Conservation (phyloP, 2,888 invertebrate genomes). For the Sarcophaga variegata region DNA sequence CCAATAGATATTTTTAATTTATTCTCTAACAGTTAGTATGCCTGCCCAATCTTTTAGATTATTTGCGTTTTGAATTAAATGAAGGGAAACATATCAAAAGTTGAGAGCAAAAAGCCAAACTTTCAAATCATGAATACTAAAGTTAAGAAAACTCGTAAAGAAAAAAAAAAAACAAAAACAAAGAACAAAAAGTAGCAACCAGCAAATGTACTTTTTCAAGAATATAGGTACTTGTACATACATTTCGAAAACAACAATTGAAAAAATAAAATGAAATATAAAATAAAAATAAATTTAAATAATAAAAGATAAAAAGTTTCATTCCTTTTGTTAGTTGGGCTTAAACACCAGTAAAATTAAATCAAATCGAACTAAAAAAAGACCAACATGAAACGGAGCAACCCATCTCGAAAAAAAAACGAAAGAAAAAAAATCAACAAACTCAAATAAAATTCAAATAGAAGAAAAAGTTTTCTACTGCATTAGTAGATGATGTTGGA, state of each 20-base stretch:
- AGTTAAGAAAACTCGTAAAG: constrained; percentile 5
- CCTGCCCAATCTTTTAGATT: not conserved
- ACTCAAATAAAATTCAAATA: constrained; percentile 27
- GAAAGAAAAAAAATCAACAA: constrained; percentile 16
- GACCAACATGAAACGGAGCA: not conserved
- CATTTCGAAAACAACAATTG: too few species aligned
- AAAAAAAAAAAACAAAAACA: not conserved
- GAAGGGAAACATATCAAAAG: not conserved
- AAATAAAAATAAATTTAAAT: constrained; percentile 19
- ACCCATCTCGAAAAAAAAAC: not conserved
- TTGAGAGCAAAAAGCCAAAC: not conserved
- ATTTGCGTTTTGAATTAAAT: not conserved
- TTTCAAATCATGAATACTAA: constrained; percentile 16
- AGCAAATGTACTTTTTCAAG: constrained; percentile 27
- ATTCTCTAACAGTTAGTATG: not conserved
- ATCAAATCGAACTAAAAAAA: constrained; percentile 21
- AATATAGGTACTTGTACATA: not conserved
- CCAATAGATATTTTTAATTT: constrained; percentile 11
- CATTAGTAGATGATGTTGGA: constrained; percentile 36
- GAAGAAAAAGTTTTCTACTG: constrained; percentile 50
- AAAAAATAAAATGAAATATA: too few species aligned
- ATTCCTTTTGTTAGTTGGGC: constrained; percentile 48
- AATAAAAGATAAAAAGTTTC: constrained; percentile 44
- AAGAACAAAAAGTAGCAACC: constrained; percentile 23
- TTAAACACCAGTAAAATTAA: constrained; percentile 54